Percentiles rank a stretch among this genome's conserved stretches.
Evolutionary conservation across 2,113 vertebrate genomes (phyloP).

Genomic region (Centropus unirufus): DNA sequence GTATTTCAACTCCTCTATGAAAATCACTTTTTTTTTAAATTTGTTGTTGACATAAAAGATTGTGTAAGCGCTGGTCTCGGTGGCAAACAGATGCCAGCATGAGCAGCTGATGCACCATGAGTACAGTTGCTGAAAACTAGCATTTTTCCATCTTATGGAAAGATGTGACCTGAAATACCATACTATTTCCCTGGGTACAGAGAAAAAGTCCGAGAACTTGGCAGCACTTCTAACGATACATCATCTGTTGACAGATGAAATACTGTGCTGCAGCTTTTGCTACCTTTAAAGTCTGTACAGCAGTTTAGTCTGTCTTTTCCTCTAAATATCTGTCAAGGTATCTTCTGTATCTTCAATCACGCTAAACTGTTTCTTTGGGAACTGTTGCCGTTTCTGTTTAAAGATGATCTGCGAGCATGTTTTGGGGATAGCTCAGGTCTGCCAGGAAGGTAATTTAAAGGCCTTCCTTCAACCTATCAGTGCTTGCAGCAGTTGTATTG

Average conservation of each 20-base stretch:
- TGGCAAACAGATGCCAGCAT: neutral
- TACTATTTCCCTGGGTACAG: neutral
- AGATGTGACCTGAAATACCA: neutral
- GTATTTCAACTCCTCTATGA: neutral
- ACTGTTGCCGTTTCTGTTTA: neutral
- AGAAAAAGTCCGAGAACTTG: neutral
- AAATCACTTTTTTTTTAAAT: neutral
- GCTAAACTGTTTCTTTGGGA: neutral
- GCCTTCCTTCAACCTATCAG: neutral
- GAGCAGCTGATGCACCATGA: neutral
- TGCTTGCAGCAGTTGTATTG: neutral
- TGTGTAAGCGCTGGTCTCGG: neutral
- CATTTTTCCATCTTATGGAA: neutral
- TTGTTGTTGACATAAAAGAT: neutral
- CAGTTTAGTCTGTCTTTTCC: neutral
- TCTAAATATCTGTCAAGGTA: neutral
- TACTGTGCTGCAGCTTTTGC: neutral
- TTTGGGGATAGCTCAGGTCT: neutral
- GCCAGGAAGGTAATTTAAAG: neutral
- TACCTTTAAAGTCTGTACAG: neutral
- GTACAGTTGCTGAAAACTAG: constrained; percentile 1
- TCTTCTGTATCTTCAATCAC: neutral
- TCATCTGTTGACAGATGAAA: neutral
- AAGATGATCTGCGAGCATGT: neutral
- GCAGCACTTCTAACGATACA: neutral